Base-by-base conservation (phyloP, 2,113 vertebrate genomes). In the Melanocharis versteri region DNA sequence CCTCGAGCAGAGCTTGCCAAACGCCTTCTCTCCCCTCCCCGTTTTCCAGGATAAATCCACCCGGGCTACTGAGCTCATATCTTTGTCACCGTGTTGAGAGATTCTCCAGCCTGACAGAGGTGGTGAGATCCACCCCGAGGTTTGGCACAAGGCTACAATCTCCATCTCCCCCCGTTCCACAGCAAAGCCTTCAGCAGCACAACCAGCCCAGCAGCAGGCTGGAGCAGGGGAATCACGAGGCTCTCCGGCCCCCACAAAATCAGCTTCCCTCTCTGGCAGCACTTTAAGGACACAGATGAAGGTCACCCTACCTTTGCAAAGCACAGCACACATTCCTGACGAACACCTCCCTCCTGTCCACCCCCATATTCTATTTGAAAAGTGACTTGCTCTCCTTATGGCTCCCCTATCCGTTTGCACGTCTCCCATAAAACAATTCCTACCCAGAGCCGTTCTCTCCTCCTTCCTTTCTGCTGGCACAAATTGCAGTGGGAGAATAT, bases 281-380 rank as follows among this genome's bases (percentile, higher is more conserved):
- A 0, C 78, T 72, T 39, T 83, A 11, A 89, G 87, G 83, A 96
- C 5, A 5, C 40, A 65, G 76, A 76, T 95, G 94, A 96, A 97
- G 92, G 94, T 95, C 90, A 87, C 48, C 8, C 0, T 78, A 95
- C 95, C 96, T 95, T 93, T 61, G 69, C 45, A 48, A 68, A 90
- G 86, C 77, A 94, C 76, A 45, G 75, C 40, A 48, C 64, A 7
- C 27, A 10, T 66, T 90, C 88, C 92, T 53, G 5, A 48, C 2
- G 1, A 26, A 83, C 90, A 92, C 87, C 90, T 94, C 90, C 88
- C 80, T 94, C 88, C 90, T 91, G 88, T 94, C 94, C 93, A 92
- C 92, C 96, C 80, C 93, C 96, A 47, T 23, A 42, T 3, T 15
- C 88, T 90, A 87, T 87, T 83, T 78, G 51, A 71, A 75, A 90